Evolutionary conservation across 2,888 invertebrate species (phyloP).

Genomic region (Epinotia demarniana): DNA sequence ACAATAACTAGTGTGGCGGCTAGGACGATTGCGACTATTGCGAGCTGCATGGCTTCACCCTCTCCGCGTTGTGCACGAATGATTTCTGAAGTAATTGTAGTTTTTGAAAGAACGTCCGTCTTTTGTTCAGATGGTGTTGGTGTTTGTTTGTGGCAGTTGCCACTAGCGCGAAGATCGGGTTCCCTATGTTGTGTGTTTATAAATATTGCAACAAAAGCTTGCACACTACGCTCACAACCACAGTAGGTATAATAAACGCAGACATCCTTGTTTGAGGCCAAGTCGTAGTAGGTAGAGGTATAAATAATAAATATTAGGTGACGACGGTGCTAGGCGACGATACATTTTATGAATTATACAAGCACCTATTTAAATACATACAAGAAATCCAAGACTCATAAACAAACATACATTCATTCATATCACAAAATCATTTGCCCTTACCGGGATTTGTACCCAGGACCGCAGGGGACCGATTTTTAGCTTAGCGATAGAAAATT

Average conservation of each 20-base stretch:
- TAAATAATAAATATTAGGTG: too few relatives aligned
- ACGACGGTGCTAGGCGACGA: too few relatives aligned
- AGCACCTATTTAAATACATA: too few relatives aligned
- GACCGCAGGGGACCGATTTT: too few relatives aligned
- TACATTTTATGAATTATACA: too few relatives aligned
- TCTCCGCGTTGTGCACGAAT: background rate
- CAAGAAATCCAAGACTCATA: too few relatives aligned
- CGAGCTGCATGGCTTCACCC: constrained; percentile 10
- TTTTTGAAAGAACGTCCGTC: constrained; percentile 19
- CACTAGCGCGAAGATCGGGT: background rate
- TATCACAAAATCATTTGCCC: too few relatives aligned
- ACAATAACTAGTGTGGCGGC: constrained; percentile 54
- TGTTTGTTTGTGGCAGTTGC: constrained; percentile 6
- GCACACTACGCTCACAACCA: background rate
- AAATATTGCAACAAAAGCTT: background rate
- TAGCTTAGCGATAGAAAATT: too few relatives aligned
- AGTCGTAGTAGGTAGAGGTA: too few relatives aligned
- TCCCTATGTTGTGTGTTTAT: background rate
- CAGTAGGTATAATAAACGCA: background rate
- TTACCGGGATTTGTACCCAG: too few relatives aligned
- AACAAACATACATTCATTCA: too few relatives aligned
- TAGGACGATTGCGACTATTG: constrained; percentile 36
- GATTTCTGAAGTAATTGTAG: background rate
- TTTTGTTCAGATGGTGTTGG: constrained; percentile 15
- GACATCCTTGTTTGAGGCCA: too few relatives aligned